phyloP scores from a whole-genome alignment of 1,140 invertebrate species.

The Tribolium madens region DNA sequence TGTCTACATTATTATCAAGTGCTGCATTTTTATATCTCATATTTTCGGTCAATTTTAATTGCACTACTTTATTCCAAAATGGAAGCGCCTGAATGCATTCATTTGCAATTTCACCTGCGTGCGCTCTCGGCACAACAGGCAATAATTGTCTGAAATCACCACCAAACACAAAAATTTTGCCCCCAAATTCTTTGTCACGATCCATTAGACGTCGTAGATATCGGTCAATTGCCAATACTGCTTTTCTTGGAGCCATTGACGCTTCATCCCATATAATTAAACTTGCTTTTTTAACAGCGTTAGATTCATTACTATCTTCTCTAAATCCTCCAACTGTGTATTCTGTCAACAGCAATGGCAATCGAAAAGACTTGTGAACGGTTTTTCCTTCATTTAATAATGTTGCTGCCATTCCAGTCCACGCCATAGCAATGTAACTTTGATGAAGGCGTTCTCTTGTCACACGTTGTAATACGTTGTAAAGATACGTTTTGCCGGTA shows the following conservation, averaged over 20 bases:
- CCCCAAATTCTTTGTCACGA: constrained; percentile 54
- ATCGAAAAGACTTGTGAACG: constrained; percentile 58
- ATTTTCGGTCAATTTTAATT: background rate
- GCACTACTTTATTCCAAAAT: background rate
- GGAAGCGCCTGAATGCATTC: background rate
- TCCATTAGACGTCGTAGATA: constrained; percentile 48
- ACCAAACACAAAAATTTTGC: constrained; percentile 57
- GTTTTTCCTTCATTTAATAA: constrained; percentile 57
- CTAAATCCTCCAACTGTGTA: constrained; percentile 47
- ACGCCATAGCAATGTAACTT: constrained; percentile 53
- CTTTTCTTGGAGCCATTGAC: constrained; percentile 56
- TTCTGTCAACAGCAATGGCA: constrained; percentile 50
- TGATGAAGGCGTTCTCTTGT: background rate
- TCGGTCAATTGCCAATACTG: constrained; percentile 51
- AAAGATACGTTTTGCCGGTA: constrained; percentile 58
- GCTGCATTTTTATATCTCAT: background rate
- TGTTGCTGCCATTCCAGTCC: constrained; percentile 60
- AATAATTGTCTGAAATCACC: constrained; percentile 58
- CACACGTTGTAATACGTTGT: constrained; percentile 49
- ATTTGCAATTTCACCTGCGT: constrained; percentile 17
- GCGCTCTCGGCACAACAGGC: constrained; percentile 47
- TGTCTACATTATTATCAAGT: background rate
- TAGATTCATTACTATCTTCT: constrained; percentile 11
- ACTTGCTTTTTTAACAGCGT: constrained; percentile 44
- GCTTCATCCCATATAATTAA: constrained; percentile 62